phyloP scores from a whole-genome alignment of 2,113 vertebrate species.

The Epinephelus cyanopodus region DNA sequence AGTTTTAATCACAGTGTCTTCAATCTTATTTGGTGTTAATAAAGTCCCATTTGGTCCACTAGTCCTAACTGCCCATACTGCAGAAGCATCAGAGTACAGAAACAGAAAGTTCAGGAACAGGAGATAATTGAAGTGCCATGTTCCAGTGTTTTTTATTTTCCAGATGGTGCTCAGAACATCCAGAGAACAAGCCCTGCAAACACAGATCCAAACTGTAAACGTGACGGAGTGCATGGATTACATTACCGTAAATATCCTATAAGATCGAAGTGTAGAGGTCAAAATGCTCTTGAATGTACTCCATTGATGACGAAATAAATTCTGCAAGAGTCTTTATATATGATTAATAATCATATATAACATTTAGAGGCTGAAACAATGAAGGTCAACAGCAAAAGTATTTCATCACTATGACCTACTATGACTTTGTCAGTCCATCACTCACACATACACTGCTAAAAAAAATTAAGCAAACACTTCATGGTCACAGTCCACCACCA shows the following conservation, averaged over 20 bases:
- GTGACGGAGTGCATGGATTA: constrained; percentile 72
- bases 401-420: no score
- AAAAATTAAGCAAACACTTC: no score
- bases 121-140: constrained; percentile 6
- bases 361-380: neutral
- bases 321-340: neutral
- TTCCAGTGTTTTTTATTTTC: neutral
- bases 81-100: neutral
- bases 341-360: no score
- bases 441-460: no score
- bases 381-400: no score
- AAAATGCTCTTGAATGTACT: neutral
- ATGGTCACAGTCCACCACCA: no score
- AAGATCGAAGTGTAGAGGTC: neutral
- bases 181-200: constrained; percentile 34
- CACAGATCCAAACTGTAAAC: constrained; percentile 62
- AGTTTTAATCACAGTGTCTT: constrained; percentile 5
- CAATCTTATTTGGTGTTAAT: neutral
- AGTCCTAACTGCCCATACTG: neutral
- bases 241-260: constrained; percentile 75
- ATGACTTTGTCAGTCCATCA: neutral
- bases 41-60: neutral
- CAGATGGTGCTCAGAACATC: constrained; percentile 5
- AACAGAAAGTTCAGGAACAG: constrained; percentile 15
- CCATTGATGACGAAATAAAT: neutral